A percentile compares a stretch with the other conserved stretches of the same genome.
phyloP scores from a whole-genome alignment of 2,797 vertebrate species.

The Threskiornis aethiopicus region DNA sequence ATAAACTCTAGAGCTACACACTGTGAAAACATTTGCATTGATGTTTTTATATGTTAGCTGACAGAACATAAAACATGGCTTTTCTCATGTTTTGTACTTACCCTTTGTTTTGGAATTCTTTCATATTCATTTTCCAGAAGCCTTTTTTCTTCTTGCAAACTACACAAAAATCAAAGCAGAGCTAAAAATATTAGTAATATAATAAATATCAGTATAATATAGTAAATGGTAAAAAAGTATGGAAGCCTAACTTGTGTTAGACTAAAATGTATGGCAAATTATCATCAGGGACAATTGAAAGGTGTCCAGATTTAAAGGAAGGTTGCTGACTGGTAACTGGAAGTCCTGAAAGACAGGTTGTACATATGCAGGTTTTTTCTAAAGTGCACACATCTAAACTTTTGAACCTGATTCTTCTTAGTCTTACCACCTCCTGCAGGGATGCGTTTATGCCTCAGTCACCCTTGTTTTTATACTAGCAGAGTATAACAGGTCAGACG shows the following conservation, averaged over 20 bases:
- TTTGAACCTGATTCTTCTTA: neutral
- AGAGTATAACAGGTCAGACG: neutral
- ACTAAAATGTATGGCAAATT: neutral
- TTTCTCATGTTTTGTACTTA: slow-evolving; percentile 75
- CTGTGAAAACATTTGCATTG: neutral
- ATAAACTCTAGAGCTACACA: neutral
- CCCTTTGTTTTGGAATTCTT: slow-evolving; percentile 78
- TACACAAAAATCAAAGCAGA: slow-evolving; percentile 61
- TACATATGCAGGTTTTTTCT: neutral
- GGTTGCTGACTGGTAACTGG: neutral
- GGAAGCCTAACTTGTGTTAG: neutral
- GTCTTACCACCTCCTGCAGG: neutral
- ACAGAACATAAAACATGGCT: neutral
- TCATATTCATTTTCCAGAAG: slow-evolving; percentile 82
- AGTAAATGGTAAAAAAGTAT: neutral
- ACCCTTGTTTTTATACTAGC: neutral
- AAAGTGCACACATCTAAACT: neutral
- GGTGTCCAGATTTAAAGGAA: neutral
- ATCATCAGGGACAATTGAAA: neutral
- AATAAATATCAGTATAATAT: neutral
- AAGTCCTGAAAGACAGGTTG: neutral
- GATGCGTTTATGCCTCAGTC: neutral
- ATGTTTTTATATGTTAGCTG: neutral
- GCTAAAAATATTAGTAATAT: neutral
- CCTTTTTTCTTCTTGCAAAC: slow-evolving; percentile 86